These are phyloP conservation scores for Tenthredo distinguenda DNA, from an alignment of 2,888 invertebrate genomes.

Conservation along the genomic window DNA sequence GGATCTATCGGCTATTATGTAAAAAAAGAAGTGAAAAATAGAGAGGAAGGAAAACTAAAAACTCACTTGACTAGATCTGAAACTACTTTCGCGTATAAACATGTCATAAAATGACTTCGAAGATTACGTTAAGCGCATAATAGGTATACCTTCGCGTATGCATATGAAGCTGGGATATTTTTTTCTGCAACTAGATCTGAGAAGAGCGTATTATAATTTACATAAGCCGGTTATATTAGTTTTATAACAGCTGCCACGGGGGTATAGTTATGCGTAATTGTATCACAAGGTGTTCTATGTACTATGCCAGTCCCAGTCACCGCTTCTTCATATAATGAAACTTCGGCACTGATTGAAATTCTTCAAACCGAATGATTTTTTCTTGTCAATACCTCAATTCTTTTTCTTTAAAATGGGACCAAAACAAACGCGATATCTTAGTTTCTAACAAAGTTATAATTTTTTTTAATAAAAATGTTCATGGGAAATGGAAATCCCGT, in stretches of 20 bases:
- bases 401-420: no score
- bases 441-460: no score
- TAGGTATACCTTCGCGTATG: neutral
- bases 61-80: slow-evolving; percentile 21
- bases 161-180: slow-evolving; percentile 6
- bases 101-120: neutral
- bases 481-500: no score
- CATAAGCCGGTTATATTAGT: neutral
- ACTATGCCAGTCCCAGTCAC: neutral
- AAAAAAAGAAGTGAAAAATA: neutral
- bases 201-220: neutral
- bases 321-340: neutral
- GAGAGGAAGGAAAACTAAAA: neutral
- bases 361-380: no score
- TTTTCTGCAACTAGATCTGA: neutral
- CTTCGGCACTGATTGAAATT: neutral
- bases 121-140: neutral
- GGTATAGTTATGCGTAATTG: neutral
- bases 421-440: no score
- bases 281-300: neutral
- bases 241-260: neutral
- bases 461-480: no score
- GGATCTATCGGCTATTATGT: neutral
- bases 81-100: slow-evolving; percentile 19
- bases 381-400: no score